A percentile compares a stretch with the other conserved stretches of the same genome.
Evolutionary conservation across 1,140 invertebrate species (phyloP).

Genomic region (Trichoplusia ni): DNA sequence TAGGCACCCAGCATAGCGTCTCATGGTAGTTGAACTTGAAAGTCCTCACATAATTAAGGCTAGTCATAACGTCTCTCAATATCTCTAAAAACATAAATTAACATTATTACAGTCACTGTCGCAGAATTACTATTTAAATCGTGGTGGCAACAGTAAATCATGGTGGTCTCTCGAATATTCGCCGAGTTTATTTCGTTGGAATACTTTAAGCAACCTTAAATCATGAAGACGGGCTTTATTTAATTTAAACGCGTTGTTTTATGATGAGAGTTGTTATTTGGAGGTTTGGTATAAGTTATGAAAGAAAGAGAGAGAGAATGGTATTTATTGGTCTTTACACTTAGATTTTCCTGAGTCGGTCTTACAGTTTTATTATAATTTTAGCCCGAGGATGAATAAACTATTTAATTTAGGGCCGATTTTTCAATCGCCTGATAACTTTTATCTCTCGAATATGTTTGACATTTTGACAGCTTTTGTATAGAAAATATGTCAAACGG

Average conservation of each 20-base stretch:
- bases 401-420: no score
- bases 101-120: not conserved
- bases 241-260: conserved; percentile 30
- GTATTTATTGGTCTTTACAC: not conserved
- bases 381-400: no score
- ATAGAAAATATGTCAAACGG: no score
- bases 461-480: no score
- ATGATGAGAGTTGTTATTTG: conserved; percentile 17
- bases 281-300: not conserved
- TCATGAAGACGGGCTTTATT: conserved; percentile 31
- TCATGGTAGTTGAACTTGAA: no score
- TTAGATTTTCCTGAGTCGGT: no score
- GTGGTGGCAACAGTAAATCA: conserved; percentile 4
- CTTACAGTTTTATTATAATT: no score
- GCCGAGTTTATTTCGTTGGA: conserved; percentile 18
- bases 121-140: conserved; percentile 5
- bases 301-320: not conserved
- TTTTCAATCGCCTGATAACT: no score
- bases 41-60: no score
- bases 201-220: conserved; percentile 30
- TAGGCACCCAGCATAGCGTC: no score
- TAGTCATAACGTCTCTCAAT: no score
- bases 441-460: no score
- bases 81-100: conserved; percentile 17
- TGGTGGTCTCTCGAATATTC: conserved; percentile 5